phyloP scores from a whole-genome alignment of 2,797 vertebrate species.

The Sarcophilus harrisii region DNA sequence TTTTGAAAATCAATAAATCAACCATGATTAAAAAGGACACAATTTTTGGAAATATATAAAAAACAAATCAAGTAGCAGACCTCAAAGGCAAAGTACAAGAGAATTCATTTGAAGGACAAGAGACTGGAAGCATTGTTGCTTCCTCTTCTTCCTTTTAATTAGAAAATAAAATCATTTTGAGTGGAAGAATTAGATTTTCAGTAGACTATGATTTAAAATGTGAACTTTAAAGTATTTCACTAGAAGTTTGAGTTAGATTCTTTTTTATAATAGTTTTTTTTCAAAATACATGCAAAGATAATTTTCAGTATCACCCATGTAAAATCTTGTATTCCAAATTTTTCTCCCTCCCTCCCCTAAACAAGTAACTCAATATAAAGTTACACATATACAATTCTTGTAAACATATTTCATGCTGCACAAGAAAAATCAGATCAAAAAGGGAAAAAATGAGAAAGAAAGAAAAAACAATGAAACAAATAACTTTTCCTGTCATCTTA shows the following conservation, averaged over 20 bases:
- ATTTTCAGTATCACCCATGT: too few species aligned
- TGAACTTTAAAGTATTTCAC: slow-evolving; percentile 49
- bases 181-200: slow-evolving; percentile 21
- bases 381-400: too few species aligned
- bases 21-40: slow-evolving; percentile 26
- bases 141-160: slow-evolving; percentile 7
- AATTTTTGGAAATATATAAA: slow-evolving; percentile 7
- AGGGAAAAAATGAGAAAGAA: too few species aligned
- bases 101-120: not conserved
- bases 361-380: too few species aligned
- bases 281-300: too few species aligned
- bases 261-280: too few species aligned
- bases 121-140: not conserved
- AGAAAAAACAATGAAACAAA: too few species aligned
- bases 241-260: not conserved
- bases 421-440: too few species aligned
- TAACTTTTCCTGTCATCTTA: too few species aligned
- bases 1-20: slow-evolving; percentile 48
- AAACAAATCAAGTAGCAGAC: slow-evolving; percentile 5
- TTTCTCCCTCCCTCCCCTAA: too few species aligned
- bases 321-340: too few species aligned
- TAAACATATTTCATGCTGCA: too few species aligned
- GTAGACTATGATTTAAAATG: slow-evolving; percentile 15
- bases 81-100: not conserved
- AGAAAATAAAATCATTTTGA: slow-evolving; percentile 29